A percentile compares a stretch with the other conserved stretches of the same genome.
These are phyloP conservation scores for Mus pahari DNA, from an alignment of 2,113 vertebrate species.

Conservation along the genomic window DNA sequence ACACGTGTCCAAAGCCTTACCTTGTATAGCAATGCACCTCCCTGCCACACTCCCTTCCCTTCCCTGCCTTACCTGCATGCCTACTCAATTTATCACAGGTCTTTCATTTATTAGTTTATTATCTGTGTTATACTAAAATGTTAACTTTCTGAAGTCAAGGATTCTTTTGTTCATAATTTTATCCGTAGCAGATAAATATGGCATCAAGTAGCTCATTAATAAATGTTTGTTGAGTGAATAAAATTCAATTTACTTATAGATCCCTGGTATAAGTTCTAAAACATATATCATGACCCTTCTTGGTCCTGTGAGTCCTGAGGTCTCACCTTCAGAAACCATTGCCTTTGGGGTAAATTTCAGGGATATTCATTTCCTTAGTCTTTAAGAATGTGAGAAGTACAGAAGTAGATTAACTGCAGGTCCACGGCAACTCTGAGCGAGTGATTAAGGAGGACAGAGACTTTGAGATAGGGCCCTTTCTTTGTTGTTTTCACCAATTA, in stretches of 20 bases:
- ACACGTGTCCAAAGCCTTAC: not conserved
- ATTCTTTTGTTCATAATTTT: not conserved
- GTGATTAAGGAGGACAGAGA: not conserved
- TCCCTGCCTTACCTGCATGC: not conserved
- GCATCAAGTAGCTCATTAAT: not conserved
- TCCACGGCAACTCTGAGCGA: not conserved
- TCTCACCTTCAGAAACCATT: not conserved
- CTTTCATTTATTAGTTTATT: constrained; percentile 28
- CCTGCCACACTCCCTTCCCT: not conserved
- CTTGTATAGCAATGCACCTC: not conserved
- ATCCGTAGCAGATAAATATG: not conserved
- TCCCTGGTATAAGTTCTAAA: not conserved
- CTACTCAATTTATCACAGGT: not conserved
- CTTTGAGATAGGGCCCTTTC: not conserved
- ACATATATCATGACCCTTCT: not conserved
- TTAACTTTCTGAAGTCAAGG: constrained; percentile 35
- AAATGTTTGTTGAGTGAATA: constrained; percentile 32
- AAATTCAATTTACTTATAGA: not conserved
- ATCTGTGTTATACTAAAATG: not conserved
- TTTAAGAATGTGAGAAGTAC: not conserved
- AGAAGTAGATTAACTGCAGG: not conserved
- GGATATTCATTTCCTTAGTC: not conserved
- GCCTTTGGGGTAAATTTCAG: not conserved
- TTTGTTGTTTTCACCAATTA: constrained; percentile 1
- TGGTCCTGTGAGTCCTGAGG: not conserved